Evolutionary conservation across 2,888 invertebrate genomes (phyloP).

Genomic region (Cistogaster globosa): DNA sequence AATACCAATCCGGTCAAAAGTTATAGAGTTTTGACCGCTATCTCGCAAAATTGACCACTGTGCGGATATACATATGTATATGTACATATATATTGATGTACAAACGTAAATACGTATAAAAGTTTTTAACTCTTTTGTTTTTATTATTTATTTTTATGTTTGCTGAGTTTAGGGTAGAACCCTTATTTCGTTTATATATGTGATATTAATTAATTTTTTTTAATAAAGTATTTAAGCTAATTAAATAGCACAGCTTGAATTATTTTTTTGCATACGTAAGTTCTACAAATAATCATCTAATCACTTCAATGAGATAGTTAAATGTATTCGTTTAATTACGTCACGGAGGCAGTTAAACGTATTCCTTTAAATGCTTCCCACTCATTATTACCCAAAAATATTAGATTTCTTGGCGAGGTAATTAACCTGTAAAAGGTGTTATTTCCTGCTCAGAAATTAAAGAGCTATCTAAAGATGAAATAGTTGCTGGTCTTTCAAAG

Average conservation of each 20-base stretch:
- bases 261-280: not conserved
- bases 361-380: not conserved
- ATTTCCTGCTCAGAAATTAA: constrained; percentile 39
- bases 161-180: not conserved
- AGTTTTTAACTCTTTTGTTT: not conserved
- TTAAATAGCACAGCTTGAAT: not conserved
- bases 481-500: constrained; percentile 31
- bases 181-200: not conserved
- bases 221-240: not conserved
- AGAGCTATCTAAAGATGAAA: too few relatives aligned
- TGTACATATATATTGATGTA: not conserved
- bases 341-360: not conserved
- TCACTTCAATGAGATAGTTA: not conserved
- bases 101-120: not conserved
- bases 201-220: not conserved
- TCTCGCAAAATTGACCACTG: too few relatives aligned
- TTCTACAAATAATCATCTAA: too few relatives aligned
- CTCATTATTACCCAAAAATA: not conserved
- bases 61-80: not conserved
- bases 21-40: too few relatives aligned
- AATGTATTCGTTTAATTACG: not conserved
- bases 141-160: not conserved
- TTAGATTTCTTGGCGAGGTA: not conserved
- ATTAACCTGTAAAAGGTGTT: constrained; percentile 47
- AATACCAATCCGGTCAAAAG: too few relatives aligned